Evolutionary conservation across 2,797 vertebrate genomes (phyloP).

Genomic region (Eulemur rubriventer): DNA sequence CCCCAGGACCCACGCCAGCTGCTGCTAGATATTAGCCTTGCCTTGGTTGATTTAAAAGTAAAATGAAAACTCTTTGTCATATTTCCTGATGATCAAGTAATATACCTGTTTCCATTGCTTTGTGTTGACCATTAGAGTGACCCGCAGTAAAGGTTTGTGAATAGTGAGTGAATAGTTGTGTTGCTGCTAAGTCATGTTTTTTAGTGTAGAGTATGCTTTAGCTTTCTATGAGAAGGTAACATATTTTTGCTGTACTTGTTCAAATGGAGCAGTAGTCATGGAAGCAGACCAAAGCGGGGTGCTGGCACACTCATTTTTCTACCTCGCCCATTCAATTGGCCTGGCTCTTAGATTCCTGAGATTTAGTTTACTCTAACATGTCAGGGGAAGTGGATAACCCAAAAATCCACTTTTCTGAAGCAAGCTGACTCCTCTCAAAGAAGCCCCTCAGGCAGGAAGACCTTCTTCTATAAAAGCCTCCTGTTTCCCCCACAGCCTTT

Average conservation of each 20-base stretch:
- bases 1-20: not conserved
- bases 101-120: rapidly evolving
- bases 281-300: not conserved
- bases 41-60: not conserved
- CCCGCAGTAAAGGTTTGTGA: not conserved
- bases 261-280: not conserved
- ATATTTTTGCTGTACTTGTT: not conserved
- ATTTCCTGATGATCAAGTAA: not conserved
- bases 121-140: rapidly evolving
- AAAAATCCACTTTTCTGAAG: not conserved
- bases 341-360: not conserved
- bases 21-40: too few relatives aligned
- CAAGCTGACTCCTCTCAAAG: not conserved
- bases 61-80: not conserved
- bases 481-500: rapidly evolving
- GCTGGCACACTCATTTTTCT: not conserved
- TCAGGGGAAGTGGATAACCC: too few relatives aligned
- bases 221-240: not conserved
- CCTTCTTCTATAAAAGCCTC: not conserved
- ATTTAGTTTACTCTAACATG: not conserved
- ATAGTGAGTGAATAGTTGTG: too few relatives aligned
- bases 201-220: not conserved
- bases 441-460: not conserved
- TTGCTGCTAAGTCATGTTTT: not conserved
- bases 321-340: not conserved